Base-by-base conservation (phyloP, 2,888 invertebrate genomes). In the Lepidocyrtinus sp. region DNA sequence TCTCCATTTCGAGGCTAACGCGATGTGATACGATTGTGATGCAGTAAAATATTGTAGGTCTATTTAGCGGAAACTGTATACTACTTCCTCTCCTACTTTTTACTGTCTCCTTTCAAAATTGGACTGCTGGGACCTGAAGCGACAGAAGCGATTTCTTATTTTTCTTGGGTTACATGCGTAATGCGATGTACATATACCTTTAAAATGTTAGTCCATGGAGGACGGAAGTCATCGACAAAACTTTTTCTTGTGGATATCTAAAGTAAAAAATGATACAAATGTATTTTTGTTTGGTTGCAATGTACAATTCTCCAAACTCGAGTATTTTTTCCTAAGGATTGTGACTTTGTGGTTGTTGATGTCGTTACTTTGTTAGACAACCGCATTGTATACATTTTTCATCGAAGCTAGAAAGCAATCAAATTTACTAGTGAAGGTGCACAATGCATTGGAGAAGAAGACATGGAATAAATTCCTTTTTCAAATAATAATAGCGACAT, bases 21-120 rank as follows among this genome's bases (percentile, higher is more conserved):
- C n/a, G n/a, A n/a, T n/a, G n/a, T n/a, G n/a, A n/a, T n/a, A n/a
- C n/a, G n/a, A n/a, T n/a, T n/a, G n/a, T n/a, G n/a, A n/a, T n/a
- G n/a, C n/a, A n/a, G n/a, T n/a, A n/a, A n/a, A n/a, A n/a, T n/a
- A n/a, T n/a, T n/a, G n/a, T n/a, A n/a, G n/a, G n/a, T n/a, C n/a
- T n/a, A n/a, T n/a, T n/a, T n/a, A n/a, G n/a, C n/a, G n/a, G n/a
- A n/a, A n/a, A n/a, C n/a, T n/a, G n/a, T n/a, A n/a, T n/a, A n/a
- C 36, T 36, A 12, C 36, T 9, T 5, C 36, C 36, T 12, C 55
- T 55, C 55, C 55, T n/a, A 63, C 21, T 27, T 68, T 27, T 61
- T 45, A n/a, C 36, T 59, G 70, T 71, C 50, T 50, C 72, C 45
- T 26, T 78, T 73, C 67, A 78, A 78, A 73, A 78, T 78, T 78